Evolutionary conservation across 1,140 invertebrate species (phyloP).

Genomic region (Phymorhynchus buccinoides): DNA sequence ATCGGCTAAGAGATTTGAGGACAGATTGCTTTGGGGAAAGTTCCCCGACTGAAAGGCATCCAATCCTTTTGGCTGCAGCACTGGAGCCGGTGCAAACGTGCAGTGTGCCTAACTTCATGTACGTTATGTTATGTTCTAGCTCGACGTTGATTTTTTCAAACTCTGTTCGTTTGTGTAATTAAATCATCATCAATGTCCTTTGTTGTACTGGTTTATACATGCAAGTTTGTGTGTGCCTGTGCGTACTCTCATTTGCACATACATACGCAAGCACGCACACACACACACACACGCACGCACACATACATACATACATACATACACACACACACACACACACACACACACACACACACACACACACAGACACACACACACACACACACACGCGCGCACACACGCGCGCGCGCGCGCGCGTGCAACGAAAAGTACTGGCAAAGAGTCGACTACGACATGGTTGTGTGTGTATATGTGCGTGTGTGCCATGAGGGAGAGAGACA

Average conservation of each 20-base stretch:
- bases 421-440: not conserved
- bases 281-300: not conserved
- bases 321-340: not conserved
- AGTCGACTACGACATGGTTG: not conserved
- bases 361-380: not conserved
- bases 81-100: no score
- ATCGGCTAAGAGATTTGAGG: no score
- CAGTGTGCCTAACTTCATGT: no score
- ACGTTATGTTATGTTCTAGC: no score
- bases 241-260: not conserved
- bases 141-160: no score
- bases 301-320: slow-evolving; percentile 1
- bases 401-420: not conserved
- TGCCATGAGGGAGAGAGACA: not conserved
- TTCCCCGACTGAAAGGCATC: no score
- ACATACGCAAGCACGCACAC: no score
- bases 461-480: not conserved
- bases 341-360: not conserved
- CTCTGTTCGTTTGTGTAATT: no score
- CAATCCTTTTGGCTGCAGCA: no score
- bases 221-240: slow-evolving; percentile 19
- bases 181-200: no score
- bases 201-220: no score
- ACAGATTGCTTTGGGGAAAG: no score
- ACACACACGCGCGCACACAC: not conserved